phyloP scores from a whole-genome alignment of 2,113 vertebrate species.

The Barbus barbus region DNA sequence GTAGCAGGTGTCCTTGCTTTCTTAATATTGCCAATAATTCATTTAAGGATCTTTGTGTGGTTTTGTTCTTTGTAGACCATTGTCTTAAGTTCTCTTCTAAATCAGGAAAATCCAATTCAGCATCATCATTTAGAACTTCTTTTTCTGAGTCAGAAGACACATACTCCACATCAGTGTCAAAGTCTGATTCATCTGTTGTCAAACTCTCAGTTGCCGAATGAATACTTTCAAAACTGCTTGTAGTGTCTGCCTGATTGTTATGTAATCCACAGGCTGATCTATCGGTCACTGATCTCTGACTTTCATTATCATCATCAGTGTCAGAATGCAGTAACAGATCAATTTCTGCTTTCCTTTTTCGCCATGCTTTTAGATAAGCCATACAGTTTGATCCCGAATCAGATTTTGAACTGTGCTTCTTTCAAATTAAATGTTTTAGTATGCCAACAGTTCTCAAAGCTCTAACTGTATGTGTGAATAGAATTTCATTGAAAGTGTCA shows the following conservation, averaged over 20 bases:
- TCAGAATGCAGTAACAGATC: neutral
- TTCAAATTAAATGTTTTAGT: neutral
- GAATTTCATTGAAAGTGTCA: too few species aligned
- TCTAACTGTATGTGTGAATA: neutral
- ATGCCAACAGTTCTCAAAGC: slow-evolving; percentile 26
- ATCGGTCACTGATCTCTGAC: neutral
- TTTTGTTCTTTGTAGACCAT: slow-evolving; percentile 34
- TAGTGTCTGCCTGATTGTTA: neutral
- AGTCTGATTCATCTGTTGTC: slow-evolving; percentile 27
- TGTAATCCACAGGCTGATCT: neutral
- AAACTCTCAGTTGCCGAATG: slow-evolving; percentile 13
- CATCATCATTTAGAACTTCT: slow-evolving; percentile 27
- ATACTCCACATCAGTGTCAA: slow-evolving; percentile 27
- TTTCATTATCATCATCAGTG: slow-evolving; percentile 6
- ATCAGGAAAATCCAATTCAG: neutral
- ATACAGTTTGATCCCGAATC: neutral
- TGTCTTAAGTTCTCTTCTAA: slow-evolving; percentile 36
- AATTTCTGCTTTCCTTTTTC: neutral
- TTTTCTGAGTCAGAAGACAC: slow-evolving; percentile 37
- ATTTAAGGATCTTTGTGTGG: slow-evolving; percentile 17
- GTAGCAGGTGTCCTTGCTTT: slow-evolving; percentile 38
- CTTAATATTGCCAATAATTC: neutral
- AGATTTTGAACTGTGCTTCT: neutral
- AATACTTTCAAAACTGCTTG: slow-evolving; percentile 3
- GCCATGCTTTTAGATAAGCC: slow-evolving; percentile 10